Evolutionary conservation across 1,140 invertebrate genomes (phyloP).

Genomic region (Fragariocoptes setiger): DNA sequence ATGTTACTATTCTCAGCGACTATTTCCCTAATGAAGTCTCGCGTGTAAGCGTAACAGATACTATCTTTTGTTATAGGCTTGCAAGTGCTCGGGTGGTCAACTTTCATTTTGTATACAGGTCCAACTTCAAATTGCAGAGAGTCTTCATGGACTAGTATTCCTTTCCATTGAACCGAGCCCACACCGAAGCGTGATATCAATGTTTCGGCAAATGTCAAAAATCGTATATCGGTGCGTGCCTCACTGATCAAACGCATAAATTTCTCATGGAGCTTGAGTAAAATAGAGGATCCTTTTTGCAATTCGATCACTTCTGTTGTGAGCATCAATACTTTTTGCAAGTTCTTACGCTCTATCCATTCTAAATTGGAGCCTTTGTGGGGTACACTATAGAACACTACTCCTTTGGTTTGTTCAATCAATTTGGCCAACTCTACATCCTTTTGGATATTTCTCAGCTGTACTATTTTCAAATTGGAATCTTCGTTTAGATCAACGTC

Average conservation of each 20-base stretch:
- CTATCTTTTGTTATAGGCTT: neutral
- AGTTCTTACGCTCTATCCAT: conserved; percentile 18
- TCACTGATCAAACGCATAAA: neutral
- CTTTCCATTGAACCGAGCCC: neutral
- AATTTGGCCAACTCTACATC: no score
- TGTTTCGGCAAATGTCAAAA: neutral
- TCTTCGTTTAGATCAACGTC: conserved; percentile 16
- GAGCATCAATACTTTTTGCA: conserved; percentile 23
- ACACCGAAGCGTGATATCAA: neutral
- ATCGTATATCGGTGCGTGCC: neutral
- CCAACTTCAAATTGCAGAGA: neutral
- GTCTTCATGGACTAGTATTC: neutral
- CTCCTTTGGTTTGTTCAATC: conserved; percentile 29
- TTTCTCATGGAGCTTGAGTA: neutral
- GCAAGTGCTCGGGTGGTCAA: neutral
- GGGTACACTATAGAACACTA: conserved; percentile 46
- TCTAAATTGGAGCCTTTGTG: conserved; percentile 36
- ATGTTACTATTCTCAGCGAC: no score
- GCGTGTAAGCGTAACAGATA: neutral
- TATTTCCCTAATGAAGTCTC: neutral
- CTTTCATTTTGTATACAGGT: neutral
- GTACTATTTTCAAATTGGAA: no score
- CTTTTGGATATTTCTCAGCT: no score
- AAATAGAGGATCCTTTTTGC: conserved; percentile 24
- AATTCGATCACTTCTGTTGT: conserved; percentile 47